Evolutionary conservation across 1,140 invertebrate genomes (phyloP).

Genomic region (Chironomus striatipennis): DNA sequence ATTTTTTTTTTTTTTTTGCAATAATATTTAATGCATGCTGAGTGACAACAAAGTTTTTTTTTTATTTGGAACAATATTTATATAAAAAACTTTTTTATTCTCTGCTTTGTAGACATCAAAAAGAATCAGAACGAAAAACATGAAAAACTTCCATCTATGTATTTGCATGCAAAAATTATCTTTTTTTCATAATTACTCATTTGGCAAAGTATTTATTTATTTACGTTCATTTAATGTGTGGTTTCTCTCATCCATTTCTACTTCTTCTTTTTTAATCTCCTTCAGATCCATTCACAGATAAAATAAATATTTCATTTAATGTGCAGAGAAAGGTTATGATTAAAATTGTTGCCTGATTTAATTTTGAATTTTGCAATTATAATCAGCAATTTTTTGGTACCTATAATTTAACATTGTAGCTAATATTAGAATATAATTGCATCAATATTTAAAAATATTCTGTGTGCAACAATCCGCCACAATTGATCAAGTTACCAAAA

Average conservation of each 20-base stretch:
- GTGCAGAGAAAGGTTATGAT: too few species aligned
- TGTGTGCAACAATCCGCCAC: too few species aligned
- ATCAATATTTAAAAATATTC: too few species aligned
- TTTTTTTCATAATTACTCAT: background rate
- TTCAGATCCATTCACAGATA: background rate
- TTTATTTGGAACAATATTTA: too few species aligned
- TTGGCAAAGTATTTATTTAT: conserved; percentile 14
- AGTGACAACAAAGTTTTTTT: background rate
- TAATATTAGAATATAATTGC: too few species aligned
- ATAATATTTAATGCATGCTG: background rate
- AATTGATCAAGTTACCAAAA: too few species aligned
- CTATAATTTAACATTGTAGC: too few species aligned
- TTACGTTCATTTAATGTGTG: conserved; percentile 14
- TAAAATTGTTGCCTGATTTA: too few species aligned
- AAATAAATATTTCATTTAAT: too few species aligned
- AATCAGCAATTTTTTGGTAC: too few species aligned
- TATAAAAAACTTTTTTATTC: background rate
- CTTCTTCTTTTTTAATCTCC: background rate
- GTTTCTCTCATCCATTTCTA: background rate
- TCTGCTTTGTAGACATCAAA: background rate
- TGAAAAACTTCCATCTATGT: background rate
- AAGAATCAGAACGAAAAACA: too few species aligned
- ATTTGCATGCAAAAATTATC: conserved; percentile 8
- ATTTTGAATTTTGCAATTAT: too few species aligned
- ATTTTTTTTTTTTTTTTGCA: background rate